Evolutionary conservation across 35 echinoderm and acorn worm species (phyloP).

Genomic region (Diadema setosum): DNA sequence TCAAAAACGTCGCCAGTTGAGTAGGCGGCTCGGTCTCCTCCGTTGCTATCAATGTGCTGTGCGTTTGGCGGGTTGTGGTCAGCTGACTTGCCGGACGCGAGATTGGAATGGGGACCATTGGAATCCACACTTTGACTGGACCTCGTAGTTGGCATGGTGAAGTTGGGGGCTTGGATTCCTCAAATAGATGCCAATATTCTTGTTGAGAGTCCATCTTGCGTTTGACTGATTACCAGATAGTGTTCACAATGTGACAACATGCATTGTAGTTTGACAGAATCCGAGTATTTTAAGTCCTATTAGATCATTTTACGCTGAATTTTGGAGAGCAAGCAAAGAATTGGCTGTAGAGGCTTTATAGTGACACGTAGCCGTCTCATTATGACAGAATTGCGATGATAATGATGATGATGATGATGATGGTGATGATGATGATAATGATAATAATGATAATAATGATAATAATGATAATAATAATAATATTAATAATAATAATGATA

Average conservation of each 20-base stretch:
- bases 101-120: too few relatives aligned
- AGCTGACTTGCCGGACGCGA: not conserved
- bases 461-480: constrained; percentile 21
- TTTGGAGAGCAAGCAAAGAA: not conserved
- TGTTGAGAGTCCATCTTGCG: not conserved
- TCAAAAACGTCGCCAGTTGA: not conserved
- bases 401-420: constrained; percentile 44
- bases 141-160: not conserved
- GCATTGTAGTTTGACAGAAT: not conserved
- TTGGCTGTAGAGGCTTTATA: too few relatives aligned
- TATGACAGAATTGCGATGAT: too few relatives aligned
- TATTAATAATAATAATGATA: constrained; percentile 17
- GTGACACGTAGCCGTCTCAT: too few relatives aligned
- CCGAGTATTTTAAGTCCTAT: not conserved
- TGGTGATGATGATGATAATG: constrained; percentile 38
- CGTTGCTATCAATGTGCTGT: not conserved
- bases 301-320: not conserved
- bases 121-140: not conserved
- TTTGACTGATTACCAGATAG: not conserved
- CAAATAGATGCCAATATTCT: not conserved
- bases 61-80: not conserved
- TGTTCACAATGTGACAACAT: not conserved
- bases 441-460: constrained; percentile 13
- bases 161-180: not conserved
- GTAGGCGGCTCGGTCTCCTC: not conserved